Base-by-base conservation (phyloP, 1,140 invertebrate genomes). In the Neodiprion pinetum region DNA sequence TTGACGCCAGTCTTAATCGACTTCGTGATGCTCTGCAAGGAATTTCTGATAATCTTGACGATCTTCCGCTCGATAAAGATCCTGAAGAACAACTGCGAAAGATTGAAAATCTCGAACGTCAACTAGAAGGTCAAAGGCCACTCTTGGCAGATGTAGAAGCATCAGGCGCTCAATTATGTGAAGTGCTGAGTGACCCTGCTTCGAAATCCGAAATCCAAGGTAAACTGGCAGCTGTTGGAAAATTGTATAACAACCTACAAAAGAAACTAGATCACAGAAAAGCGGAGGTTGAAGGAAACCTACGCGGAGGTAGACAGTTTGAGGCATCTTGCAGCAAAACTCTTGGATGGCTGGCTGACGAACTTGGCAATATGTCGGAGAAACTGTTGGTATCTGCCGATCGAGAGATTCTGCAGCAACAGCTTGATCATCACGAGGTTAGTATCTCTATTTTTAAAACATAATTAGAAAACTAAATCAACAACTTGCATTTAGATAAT, bases 201-300 rank as follows among this genome's bases (percentile, higher is more conserved):
- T 96, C 96, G 0, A 93, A 95, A 75, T 94, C 94, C 40, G 97
- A 99, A 85, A 96, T 99, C 72, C 95, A 96, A 87, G 93, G 92
- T 70, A 98, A 98, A 85, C 90, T 99, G 23, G 90, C 93, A 0
- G 93, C 94, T 5, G 91, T 96, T 28, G 94, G 93, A n/a, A 91
- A 95, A 68, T 92, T 96, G 82, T 97, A 96, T 82, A 94, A 94
- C 79, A 93, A 94, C 67, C 88, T 97, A 71, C 96, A 96, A 80
- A 93, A 95, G 90, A 97, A 97, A 88, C 86, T 98, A 73, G 96
- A 97, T 83, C 94, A 96, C 77, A 93, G 92, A 77, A 97, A 96
- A 86, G 96, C 95, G 2, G 96, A 98, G 85, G 92, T 98, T 23
- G 97, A 98, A 85, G 95, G 94, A 8, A 94, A 94, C 21, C 88